Evolutionary conservation across 2,113 vertebrate genomes (phyloP).

Genomic region (Pterophyllum scalare): DNA sequence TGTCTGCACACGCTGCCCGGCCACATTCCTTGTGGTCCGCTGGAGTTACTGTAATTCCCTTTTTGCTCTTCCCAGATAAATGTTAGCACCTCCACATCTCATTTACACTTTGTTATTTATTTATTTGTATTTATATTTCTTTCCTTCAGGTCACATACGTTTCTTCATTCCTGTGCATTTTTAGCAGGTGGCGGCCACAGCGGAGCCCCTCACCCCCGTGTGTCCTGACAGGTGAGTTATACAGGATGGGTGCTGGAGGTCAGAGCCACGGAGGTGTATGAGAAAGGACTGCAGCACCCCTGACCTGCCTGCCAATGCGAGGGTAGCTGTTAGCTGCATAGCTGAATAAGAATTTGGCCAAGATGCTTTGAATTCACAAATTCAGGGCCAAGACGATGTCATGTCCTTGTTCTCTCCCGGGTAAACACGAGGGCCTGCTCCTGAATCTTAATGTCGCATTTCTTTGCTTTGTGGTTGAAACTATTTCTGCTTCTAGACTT

Average conservation of each 20-base stretch:
- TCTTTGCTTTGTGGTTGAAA: conserved; percentile 31
- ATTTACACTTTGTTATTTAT: conserved; percentile 25
- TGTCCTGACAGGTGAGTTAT: conserved; percentile 28
- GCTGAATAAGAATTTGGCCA: conserved; percentile 52
- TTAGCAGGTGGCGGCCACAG: no score
- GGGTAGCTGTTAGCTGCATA: conserved; percentile 21
- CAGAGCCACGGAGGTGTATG: conserved; percentile 35
- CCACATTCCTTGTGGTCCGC: conserved; percentile 75
- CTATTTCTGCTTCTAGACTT: conserved; percentile 18
- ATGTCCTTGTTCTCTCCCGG: conserved; percentile 49
- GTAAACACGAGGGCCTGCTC: conserved; percentile 41
- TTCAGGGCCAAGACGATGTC: conserved; percentile 55
- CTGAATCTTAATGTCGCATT: conserved; percentile 48
- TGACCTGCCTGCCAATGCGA: conserved; percentile 38
- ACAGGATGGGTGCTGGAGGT: conserved; percentile 37
- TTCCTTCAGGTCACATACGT: no score
- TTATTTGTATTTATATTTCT: conserved; percentile 1
- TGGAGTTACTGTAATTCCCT: conserved; percentile 66
- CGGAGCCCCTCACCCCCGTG: no score
- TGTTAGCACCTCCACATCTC: conserved; percentile 21
- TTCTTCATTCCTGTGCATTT: no score
- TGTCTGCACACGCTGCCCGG: conserved; percentile 66
- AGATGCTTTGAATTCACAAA: conserved; percentile 55
- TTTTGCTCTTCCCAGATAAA: conserved; percentile 46
- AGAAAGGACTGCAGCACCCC: conserved; percentile 39